Evolutionary conservation across 2,113 vertebrate species (phyloP), one percentile per base, ranked within the genome.

Genomic region (Silurus meridionalis): DNA sequence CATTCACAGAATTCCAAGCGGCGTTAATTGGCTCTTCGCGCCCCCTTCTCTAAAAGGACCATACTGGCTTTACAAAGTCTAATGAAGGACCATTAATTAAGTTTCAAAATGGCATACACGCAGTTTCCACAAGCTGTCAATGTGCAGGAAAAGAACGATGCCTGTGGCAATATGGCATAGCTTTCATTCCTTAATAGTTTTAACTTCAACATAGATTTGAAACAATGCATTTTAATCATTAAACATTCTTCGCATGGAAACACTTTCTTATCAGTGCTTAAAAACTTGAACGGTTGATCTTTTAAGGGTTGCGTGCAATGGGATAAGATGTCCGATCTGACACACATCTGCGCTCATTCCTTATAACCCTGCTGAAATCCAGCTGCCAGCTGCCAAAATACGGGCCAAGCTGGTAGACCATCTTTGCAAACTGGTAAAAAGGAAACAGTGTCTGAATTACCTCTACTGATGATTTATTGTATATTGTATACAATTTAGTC

Each of bases 1-100:
- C 93, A 93, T 94, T 94, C 90, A 91, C 90, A 83, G 88, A 90
- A 94, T 95, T 94, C 93, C 92, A 90, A 90, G 88, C 85, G 86
- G 92, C 90, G 92, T 93, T 94, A 46, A 85, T 14, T 15, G 63
- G 48, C 46, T 67, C 66, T 23, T 23, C n/a, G 90, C 88, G 78
- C 79, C 89, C 81, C 53, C 28, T 57, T 64, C 11, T 89, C 88
- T 64, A 84, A 23, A 85, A 90, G 89, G 61, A 88, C 72, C 77
- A 72, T 48, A 11, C 57, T 86, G 81, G 77, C 61, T 88, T 82
- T 86, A 52, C 13, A 23, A 79, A 72, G 23, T 87, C 88, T 88
- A 87, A 89, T 85, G 89, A 82, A 83, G 78, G 84, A 87, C 58
- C 75, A 9, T 78, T 83, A 15, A 69, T 17, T 48, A 48, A 58